A percentile compares a stretch with the other conserved stretches of the same genome.
Conservation (phyloP, 2,888 invertebrate species). For the Stenolophus ochropezus region DNA sequence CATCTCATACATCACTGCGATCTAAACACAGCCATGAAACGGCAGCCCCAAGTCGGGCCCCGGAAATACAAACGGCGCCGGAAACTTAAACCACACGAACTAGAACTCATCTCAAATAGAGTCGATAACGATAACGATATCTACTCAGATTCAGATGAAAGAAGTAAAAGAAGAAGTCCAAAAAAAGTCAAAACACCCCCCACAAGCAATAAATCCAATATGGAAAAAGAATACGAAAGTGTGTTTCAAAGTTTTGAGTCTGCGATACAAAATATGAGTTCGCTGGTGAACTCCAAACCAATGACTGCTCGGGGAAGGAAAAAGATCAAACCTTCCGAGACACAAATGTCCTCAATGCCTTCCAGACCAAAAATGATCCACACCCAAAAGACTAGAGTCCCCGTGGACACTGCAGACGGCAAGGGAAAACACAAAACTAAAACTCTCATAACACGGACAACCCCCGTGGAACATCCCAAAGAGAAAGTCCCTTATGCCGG, state of each 20-base stretch:
- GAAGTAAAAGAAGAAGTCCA: constrained; percentile 68
- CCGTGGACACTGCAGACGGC: constrained; percentile 75
- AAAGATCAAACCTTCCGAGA: constrained; percentile 68
- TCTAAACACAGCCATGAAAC: constrained; percentile 86
- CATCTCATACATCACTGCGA: constrained; percentile 91
- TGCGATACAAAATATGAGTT: constrained; percentile 73
- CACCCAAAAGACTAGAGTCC: constrained; percentile 79
- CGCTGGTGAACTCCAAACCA: constrained; percentile 72
- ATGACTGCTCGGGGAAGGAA: constrained; percentile 66
- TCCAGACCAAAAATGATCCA: constrained; percentile 86
- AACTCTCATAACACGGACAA: constrained; percentile 76
- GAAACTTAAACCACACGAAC: constrained; percentile 82
- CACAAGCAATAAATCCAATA: constrained; percentile 66
- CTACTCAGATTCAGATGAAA: constrained; percentile 68
- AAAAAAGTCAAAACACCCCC: constrained; percentile 69
- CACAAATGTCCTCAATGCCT: constrained; percentile 70
- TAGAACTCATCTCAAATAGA: constrained; percentile 71
- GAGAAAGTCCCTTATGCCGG: constrained; percentile 71
- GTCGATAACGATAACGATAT: constrained; percentile 70
- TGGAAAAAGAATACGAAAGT: constrained; percentile 72
- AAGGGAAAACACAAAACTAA: constrained; percentile 77
- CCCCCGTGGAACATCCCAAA: constrained; percentile 72
- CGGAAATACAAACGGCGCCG: constrained; percentile 88
- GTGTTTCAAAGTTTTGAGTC: constrained; percentile 74
- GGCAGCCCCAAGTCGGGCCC: constrained; percentile 86